These are phyloP conservation scores for Boleophthalmus pectinirostris DNA, from an alignment of 2,113 vertebrate genomes.

Conservation along the genomic window DNA sequence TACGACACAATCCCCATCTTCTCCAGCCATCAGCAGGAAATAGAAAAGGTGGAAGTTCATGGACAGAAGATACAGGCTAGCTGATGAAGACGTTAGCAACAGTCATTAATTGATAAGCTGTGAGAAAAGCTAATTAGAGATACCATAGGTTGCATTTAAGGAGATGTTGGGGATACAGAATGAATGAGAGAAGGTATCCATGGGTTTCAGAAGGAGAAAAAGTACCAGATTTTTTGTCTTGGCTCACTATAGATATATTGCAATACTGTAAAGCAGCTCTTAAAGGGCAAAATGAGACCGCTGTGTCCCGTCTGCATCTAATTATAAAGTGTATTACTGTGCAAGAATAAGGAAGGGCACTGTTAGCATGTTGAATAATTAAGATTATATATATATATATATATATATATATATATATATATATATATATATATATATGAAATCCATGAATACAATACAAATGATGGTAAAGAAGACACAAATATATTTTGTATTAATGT, in stretches of 20 bases:
- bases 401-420: no score
- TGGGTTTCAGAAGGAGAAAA: no score
- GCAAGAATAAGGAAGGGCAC: no score
- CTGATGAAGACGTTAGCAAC: conserved; percentile 63
- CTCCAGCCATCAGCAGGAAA: conserved; percentile 39
- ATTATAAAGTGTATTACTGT: no score
- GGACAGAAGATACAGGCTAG: conserved; percentile 47
- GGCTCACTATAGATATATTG: no score
- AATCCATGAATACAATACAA: not conserved
- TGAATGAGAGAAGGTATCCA: not conserved
- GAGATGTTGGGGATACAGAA: conserved; percentile 27
- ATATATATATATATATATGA: no score
- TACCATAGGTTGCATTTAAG: conserved; percentile 33
- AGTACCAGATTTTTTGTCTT: no score
- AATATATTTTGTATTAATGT: not conserved
- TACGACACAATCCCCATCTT: conserved; percentile 40
- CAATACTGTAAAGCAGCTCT: no score
- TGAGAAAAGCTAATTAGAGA: conserved; percentile 67
- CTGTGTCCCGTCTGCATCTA: no score
- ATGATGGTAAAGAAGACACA: not conserved
- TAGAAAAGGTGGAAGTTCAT: conserved; percentile 65
- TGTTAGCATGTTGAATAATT: no score
- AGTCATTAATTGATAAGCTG: conserved; percentile 69
- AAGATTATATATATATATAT: no score
- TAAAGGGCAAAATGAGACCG: no score